Evolutionary conservation across 2,888 invertebrate species (phyloP), one percentile per base, ranked within the genome.

Genomic region (Deilephila porcellus): DNA sequence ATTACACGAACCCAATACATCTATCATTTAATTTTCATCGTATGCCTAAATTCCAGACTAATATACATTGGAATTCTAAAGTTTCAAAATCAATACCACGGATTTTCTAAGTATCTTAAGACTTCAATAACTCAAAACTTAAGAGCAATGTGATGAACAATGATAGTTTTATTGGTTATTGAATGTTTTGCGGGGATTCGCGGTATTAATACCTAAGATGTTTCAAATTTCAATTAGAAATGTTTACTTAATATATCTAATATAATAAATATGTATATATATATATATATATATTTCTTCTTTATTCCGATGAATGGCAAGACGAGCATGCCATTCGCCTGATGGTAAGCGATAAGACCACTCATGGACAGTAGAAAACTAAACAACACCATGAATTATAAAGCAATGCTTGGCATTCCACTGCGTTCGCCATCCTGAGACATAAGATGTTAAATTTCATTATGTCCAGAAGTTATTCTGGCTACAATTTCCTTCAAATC

Each of bases 111-210:
- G 52, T 67, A 29, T 67, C 52, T 14, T 52, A 52, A 67, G 17
- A 67, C 67, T 67, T 67, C 52, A 25, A 67, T 67, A 67, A 67
- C 45, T 67, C 67, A 67, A 52, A 67, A 67, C 67, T 52, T 64
- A 2, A 67, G 25, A 25, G 14, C 25, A 7, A 64, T 37, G 45
- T 20, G 45, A 11, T 45, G 37, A 64, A 52, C 25, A 67, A 67
- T 67, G 17, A 45, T 25, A 67, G 67, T 52, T 67, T 67, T 67
- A 64, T 64, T 64, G 52, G 52, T 67, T 67, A 52, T 25, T 6
- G 4, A 67, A 67, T 25, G 25, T 67, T 52, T 52, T 45, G 17
- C 17, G 45, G 20, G 5, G 25, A 67, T 52, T n/a, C 56, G 19
- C 0, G 19, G 3, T 17, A 56, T n/a, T 56, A 56, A 56, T n/a